Evolutionary conservation across 2,113 vertebrate species (phyloP), one percentile per base, ranked within the genome.

Genomic region (Theropithecus gelada): DNA sequence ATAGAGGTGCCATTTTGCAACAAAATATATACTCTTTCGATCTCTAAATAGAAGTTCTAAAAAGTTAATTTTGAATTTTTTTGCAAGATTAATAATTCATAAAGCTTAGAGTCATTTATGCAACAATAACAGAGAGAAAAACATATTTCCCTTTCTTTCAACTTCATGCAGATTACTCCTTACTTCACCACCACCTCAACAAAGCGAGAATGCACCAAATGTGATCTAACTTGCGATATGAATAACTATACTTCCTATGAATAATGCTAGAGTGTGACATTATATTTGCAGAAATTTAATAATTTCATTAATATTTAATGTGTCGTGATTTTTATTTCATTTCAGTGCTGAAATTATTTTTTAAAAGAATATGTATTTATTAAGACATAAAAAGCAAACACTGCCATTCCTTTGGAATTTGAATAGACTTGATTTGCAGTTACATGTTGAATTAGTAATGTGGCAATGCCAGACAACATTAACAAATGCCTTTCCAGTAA

Each of bases 401-500:
- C 57, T 73, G 40, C 20, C 59, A 55, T 88, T 92, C 5, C 17
- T 48, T 83, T 7, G 45, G 64, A 72, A 2, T 2, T 96, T 93
- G 45, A 93, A 61, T 68, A 94, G 32, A 78, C 8, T 27, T 55
- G 18, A 84, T 80, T 38, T 66, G 12, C 32, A 84, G 3, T 85
- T 89, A 61, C 18, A 43, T 30, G n/a, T 6, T 81, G 75, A 97
- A 78, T 84, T 85, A 90, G 38, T 90, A 97, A 94, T 59, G 25
- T 43, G 82, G 16, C 43, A 2, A 94, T 27, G 18, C 11, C 38
- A 95, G 22, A 68, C 22, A 86, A 75, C 32, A 43, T 93, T 92
- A 87, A 70, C 82, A 70, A 92, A 73, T 48, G 14, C 27, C 32
- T 96, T 92, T 83, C 38, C 20, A 75, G 25, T 66, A 43, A 40